Evolutionary conservation across 2,797 vertebrate genomes (phyloP).

Genomic region (Lepilemur ruficaudatus): DNA sequence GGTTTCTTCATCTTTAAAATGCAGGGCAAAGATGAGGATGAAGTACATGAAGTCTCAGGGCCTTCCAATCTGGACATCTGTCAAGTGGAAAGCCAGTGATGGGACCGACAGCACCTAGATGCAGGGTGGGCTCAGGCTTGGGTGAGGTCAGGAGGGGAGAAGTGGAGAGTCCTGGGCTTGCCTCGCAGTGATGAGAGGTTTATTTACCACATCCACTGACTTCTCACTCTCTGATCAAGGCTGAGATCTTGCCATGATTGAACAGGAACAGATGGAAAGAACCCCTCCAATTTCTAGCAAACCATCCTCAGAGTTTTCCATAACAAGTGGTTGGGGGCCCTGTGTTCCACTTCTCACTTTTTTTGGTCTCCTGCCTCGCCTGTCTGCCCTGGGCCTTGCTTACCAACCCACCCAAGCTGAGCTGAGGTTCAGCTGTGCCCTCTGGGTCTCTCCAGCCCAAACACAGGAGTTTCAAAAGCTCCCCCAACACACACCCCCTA

Average conservation of each 20-base stretch:
- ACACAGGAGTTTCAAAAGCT: neutral
- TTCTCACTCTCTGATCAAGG: neutral
- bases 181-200: neutral
- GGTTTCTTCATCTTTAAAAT: neutral
- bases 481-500: accelerated
- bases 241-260: neutral
- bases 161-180: no score
- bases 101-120: neutral
- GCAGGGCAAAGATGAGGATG: neutral
- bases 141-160: neutral
- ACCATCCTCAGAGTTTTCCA: neutral
- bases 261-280: neutral
- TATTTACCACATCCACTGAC: neutral
- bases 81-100: neutral
- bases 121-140: neutral
- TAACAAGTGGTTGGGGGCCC: no score
- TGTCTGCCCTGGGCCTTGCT: neutral
- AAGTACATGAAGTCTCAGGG: neutral
- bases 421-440: neutral
- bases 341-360: no score
- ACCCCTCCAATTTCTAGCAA: neutral
- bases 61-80: neutral
- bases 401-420: neutral
- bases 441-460: neutral
- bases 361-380: neutral